Percentiles rank a stretch among this genome's conserved stretches.
Conservation (phyloP, 2,797 vertebrate genomes). For the Clarias pachynema region DNA sequence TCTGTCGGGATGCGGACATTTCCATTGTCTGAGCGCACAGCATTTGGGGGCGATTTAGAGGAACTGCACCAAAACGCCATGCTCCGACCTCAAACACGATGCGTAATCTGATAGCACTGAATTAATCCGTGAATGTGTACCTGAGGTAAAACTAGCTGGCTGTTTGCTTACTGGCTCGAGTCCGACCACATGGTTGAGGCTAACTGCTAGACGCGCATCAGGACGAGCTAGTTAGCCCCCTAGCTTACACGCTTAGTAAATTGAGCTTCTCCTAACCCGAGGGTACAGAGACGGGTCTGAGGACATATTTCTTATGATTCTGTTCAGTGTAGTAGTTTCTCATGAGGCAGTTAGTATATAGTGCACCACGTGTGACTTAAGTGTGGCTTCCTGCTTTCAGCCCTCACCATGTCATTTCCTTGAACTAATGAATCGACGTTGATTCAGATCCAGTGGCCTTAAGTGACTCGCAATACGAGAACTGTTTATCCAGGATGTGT, state of each 20-base stretch:
- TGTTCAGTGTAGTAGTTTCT: neutral
- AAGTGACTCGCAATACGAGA: neutral
- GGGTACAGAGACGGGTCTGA: too few relatives aligned
- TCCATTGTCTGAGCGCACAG: slow-evolving; percentile 43
- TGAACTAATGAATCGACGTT: neutral
- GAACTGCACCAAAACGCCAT: neutral
- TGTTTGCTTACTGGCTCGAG: slow-evolving; percentile 62
- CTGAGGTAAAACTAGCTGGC: neutral
- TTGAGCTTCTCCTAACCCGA: too few relatives aligned
- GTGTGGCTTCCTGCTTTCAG: slow-evolving; percentile 43
- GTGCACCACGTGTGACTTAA: slow-evolving; percentile 72
- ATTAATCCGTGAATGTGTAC: too few relatives aligned
- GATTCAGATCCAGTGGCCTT: neutral
- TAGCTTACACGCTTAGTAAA: slow-evolving; percentile 41
- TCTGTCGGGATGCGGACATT: slow-evolving; percentile 47
- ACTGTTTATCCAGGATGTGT: neutral
- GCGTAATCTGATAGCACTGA: neutral
- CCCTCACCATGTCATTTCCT: slow-evolving; percentile 21
- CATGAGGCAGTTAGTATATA: too few relatives aligned
- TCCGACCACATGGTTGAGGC: slow-evolving; percentile 77
- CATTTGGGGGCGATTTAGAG: neutral
- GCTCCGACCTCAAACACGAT: neutral
- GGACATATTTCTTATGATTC: rapidly evolving
- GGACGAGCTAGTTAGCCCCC: slow-evolving; percentile 43
- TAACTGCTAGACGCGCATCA: slow-evolving; percentile 45